A percentile compares a stretch with the other conserved stretches of the same genome.
Conservation (phyloP, 2,888 invertebrate species). For the Aplocera efformata region DNA sequence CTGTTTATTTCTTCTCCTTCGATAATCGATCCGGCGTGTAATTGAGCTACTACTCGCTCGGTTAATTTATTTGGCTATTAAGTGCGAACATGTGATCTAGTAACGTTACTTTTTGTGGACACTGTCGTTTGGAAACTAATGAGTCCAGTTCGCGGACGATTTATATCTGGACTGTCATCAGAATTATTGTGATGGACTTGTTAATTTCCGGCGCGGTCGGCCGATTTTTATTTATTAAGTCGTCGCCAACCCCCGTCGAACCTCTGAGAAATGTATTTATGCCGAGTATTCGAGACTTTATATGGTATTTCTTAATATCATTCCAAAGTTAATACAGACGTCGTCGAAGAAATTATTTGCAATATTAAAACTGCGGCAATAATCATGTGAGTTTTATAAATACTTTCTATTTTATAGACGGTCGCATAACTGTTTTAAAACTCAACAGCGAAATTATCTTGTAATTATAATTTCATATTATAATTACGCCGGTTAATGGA, state of each 20-base stretch:
- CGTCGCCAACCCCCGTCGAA: conserved; percentile 36
- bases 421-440: conserved; percentile 69
- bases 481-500: conserved; percentile 61
- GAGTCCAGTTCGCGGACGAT: conserved; percentile 70
- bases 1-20: conserved; percentile 66
- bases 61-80: conserved; percentile 77
- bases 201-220: conserved; percentile 70
- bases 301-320: conserved; percentile 73
- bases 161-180: conserved; percentile 64
- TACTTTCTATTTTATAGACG: conserved; percentile 65
- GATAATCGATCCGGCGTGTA: conserved; percentile 72
- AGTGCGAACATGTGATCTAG: conserved; percentile 78
- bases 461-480: conserved; percentile 77
- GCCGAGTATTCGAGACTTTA: conserved; percentile 51
- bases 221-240: conserved; percentile 60
- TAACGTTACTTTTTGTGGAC: conserved; percentile 66
- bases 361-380: conserved; percentile 44
- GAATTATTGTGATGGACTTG: conserved; percentile 60
- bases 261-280: conserved; percentile 38
- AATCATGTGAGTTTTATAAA: conserved; percentile 55
- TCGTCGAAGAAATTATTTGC: conserved; percentile 44
- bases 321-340: conserved; percentile 61
- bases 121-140: conserved; percentile 74
- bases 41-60: conserved; percentile 64
- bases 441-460: conserved; percentile 74